Evolutionary conservation across 2,113 vertebrate genomes (phyloP).

Genomic region (Apus apus): DNA sequence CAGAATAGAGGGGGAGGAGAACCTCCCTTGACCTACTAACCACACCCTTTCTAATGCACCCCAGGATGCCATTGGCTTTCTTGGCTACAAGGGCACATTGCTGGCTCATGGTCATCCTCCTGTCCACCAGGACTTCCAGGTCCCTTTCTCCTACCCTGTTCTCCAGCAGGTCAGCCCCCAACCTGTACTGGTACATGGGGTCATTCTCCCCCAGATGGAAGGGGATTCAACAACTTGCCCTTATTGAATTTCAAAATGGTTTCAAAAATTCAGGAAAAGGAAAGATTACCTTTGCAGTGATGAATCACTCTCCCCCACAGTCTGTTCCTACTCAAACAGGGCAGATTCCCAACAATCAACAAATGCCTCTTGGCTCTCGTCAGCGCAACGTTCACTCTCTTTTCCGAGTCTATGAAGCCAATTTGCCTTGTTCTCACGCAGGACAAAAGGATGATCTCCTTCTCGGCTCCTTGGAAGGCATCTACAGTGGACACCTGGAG

Average conservation of each 20-base stretch:
- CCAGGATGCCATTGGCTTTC: too few relatives aligned
- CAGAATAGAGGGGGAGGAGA: too few relatives aligned
- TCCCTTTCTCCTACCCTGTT: too few relatives aligned
- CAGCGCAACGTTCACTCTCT: conserved; percentile 78
- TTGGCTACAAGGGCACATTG: too few relatives aligned
- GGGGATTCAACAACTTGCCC: too few relatives aligned
- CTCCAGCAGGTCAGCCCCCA: too few relatives aligned
- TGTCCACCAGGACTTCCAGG: too few relatives aligned
- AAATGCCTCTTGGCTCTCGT: conserved; percentile 80
- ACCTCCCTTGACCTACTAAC: too few relatives aligned
- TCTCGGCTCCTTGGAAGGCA: conserved; percentile 83
- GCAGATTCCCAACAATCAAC: conserved; percentile 76
- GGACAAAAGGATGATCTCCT: conserved; percentile 79
- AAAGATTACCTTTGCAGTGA: conserved; percentile 78
- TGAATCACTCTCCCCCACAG: conserved; percentile 79
- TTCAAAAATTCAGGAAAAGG: background rate
- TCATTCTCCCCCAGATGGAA: too few relatives aligned
- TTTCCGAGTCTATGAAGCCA: conserved; percentile 82
- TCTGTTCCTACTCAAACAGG: conserved; percentile 75
- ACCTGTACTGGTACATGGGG: too few relatives aligned
- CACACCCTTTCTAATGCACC: too few relatives aligned
- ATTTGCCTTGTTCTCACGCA: conserved; percentile 79
- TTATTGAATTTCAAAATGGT: background rate
- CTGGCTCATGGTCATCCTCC: too few relatives aligned
- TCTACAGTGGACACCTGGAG: conserved; percentile 84